Conservation (phyloP, 1,140 invertebrate genomes). For the Saxidomus purpurata region DNA sequence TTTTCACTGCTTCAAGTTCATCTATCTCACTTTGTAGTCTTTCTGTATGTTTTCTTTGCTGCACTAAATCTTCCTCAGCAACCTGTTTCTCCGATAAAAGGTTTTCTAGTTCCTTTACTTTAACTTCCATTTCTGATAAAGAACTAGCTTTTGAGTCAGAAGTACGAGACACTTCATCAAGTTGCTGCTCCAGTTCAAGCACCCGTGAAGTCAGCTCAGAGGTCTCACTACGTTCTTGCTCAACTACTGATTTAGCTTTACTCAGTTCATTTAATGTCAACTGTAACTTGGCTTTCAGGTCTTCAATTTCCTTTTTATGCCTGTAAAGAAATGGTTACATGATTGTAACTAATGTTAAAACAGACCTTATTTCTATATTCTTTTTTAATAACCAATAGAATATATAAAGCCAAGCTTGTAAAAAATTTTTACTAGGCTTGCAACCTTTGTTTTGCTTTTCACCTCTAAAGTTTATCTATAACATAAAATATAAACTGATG, state of each 20-base stretch:
- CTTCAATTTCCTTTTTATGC: conserved; percentile 77
- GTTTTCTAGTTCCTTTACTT: conserved; percentile 73
- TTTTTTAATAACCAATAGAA: neutral
- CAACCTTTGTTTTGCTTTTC: too few species aligned
- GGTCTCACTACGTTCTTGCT: conserved; percentile 69
- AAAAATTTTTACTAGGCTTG: too few species aligned
- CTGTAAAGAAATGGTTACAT: conserved; percentile 65
- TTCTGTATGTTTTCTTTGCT: conserved; percentile 68
- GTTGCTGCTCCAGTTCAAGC: conserved; percentile 66
- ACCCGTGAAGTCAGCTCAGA: conserved; percentile 43
- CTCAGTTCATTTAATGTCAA: conserved; percentile 79
- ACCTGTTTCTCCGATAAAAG: conserved; percentile 73
- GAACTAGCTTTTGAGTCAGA: conserved; percentile 47
- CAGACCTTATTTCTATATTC: neutral
- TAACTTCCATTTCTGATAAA: conserved; percentile 72
- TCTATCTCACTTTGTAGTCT: conserved; percentile 69
- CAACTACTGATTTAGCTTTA: conserved; percentile 72
- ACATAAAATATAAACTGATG: too few species aligned
- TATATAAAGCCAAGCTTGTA: too few species aligned
- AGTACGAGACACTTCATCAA: conserved; percentile 39
- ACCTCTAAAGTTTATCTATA: too few species aligned
- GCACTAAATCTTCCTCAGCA: conserved; percentile 74
- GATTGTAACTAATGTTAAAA: neutral
- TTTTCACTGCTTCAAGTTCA: conserved; percentile 67
- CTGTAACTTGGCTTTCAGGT: conserved; percentile 81